Base-by-base conservation (phyloP, 2,888 invertebrate genomes). In the Acrobasis consociella region DNA sequence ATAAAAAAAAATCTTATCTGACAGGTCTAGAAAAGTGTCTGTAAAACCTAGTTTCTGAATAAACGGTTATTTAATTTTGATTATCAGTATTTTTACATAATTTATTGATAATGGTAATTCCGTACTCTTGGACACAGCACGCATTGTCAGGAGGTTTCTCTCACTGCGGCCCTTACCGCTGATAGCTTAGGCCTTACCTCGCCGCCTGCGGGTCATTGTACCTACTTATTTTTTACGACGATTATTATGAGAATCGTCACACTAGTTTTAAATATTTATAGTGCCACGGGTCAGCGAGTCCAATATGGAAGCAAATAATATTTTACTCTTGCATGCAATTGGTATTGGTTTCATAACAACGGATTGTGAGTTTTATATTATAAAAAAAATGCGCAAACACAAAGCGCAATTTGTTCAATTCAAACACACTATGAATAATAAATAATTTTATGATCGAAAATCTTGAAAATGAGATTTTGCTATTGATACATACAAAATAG, bases 231-330 rank as follows among this genome's bases (percentile, higher is more conserved):
- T n/a, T n/a, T n/a, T n/a, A n/a, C n/a, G n/a, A 22, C 39, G 11
- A 42, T 42, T 10, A 42, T 1, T 42, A 42, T 1, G 1, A 42
- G 42, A 42, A 13, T 42, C 42, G 42, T 15, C n/a, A 38, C 38
- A 22, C 1, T 55, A 55, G 55, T 55, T 55, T 55, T 55, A 38
- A 55, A 55, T 55, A 55, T 55, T 38, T n/a, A 55, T 39, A 15
- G 22, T 22, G 22, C 22, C 22, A 10, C 55, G n/a, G 15, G 5
- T 11, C 37, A 16, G 9, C 9, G 38, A 16, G 39, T 55, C 39
- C 55, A 55, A 50, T 55, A 15, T 39, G 13, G 11, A 15, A 9
- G 15, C 55, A 55, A 55, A 56, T 42, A 39, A 56, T 56, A 56
- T 56, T 56, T 56, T 56, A 50, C 11, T 50, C 46, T 52, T 51